Conservation (phyloP, 1,140 invertebrate genomes). For the Camponotus vicinus region DNA sequence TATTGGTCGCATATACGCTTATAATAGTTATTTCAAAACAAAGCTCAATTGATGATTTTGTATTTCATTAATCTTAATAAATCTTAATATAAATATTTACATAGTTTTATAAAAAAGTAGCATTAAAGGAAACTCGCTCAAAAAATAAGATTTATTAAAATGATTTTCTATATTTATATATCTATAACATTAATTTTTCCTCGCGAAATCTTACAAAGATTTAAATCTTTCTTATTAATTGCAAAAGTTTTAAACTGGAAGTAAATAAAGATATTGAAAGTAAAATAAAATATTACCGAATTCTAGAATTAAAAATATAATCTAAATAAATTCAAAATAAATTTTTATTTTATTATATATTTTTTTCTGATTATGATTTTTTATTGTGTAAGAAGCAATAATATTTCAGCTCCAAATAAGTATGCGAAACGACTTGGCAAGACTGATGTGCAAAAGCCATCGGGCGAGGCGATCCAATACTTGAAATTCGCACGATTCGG, state of each 20-base stretch:
- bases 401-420: neutral
- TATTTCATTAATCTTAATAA: neutral
- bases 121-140: neutral
- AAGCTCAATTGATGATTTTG: neutral
- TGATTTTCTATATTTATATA: no score
- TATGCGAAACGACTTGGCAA: neutral
- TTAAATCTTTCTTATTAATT: no score
- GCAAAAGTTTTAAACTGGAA: no score
- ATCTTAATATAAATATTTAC: neutral
- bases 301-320: no score
- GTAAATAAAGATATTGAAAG: no score
- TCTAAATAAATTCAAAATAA: no score
- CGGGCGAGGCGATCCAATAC: slow-evolving; percentile 30
- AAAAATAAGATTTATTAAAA: neutral
- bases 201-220: no score
- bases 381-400: neutral
- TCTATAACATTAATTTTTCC: no score
- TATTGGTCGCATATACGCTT: neutral
- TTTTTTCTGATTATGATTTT: no score
- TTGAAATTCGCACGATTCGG: slow-evolving; percentile 42
- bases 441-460: no score
- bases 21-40: slow-evolving; percentile 18
- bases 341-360: no score
- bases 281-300: no score
- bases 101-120: neutral